These are phyloP conservation scores for Chloromyia formosa DNA, from an alignment of 2,888 invertebrate genomes.

Conservation along the genomic window DNA sequence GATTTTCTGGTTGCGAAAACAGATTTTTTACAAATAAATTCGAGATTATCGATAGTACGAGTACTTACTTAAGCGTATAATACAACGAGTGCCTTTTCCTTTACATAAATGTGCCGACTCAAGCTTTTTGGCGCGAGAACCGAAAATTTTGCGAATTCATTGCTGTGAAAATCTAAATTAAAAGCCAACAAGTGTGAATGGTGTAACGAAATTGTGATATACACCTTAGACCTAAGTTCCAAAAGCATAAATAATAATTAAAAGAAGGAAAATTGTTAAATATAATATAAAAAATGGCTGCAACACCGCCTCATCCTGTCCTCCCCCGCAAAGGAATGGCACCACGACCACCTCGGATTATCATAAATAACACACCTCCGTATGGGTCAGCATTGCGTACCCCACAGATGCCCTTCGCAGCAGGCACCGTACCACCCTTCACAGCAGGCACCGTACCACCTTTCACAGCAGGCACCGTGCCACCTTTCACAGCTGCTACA, in stretches of 20 bases:
- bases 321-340: slow-evolving; percentile 51
- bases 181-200: too few relatives aligned
- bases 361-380: slow-evolving; percentile 54
- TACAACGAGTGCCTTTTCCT: not conserved
- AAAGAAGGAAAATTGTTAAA: not conserved
- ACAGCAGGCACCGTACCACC: slow-evolving; percentile 38
- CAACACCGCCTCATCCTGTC: slow-evolving; percentile 53
- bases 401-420: slow-evolving; percentile 28
- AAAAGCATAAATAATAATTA: slow-evolving; percentile 14
- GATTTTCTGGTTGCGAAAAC: not conserved
- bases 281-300: not conserved
- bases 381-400: slow-evolving; percentile 50
- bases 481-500: slow-evolving; percentile 43
- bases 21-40: not conserved
- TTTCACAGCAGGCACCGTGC: slow-evolving; percentile 24
- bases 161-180: not conserved
- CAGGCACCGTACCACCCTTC: slow-evolving; percentile 25
- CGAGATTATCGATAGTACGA: not conserved
- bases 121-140: not conserved
- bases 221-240: not conserved
- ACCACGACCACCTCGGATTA: slow-evolving; percentile 60
- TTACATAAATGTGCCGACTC: not conserved
- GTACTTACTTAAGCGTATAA: too few relatives aligned
- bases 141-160: not conserved
- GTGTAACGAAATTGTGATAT: slow-evolving; percentile 11